Evolutionary conservation across 2,113 vertebrate species (phyloP).

Genomic region (Cricetomys ansorgei): DNA sequence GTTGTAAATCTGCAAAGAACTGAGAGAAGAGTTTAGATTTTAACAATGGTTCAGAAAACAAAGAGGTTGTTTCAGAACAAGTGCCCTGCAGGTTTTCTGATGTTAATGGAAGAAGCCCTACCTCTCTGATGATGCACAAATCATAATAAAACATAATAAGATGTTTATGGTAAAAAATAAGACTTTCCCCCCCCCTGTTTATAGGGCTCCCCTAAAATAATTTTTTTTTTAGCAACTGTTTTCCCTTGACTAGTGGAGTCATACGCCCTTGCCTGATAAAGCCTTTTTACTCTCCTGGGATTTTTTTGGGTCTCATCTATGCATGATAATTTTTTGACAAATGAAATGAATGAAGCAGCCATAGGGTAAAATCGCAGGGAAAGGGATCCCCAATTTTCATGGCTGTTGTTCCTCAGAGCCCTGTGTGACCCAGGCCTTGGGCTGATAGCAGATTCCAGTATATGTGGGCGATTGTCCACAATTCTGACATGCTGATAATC

Average conservation of each 20-base stretch:
- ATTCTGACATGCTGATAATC: neutral
- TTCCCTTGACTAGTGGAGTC: neutral
- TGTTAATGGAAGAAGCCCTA: neutral
- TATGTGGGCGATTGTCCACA: neutral
- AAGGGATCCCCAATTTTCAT: neutral
- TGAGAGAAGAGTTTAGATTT: neutral
- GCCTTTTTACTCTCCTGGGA: neutral
- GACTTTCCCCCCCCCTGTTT: neutral
- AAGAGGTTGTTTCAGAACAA: neutral
- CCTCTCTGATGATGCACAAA: neutral
- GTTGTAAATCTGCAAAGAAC: neutral
- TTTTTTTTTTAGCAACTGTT: neutral
- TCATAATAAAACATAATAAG: too few relatives aligned
- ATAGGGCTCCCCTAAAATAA: neutral
- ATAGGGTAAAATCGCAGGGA: neutral
- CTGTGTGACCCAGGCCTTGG: accelerated
- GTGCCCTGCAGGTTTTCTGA: neutral
- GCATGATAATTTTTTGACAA: slow-evolving; percentile 2
- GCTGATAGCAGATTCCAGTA: neutral
- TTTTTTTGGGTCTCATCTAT: neutral
- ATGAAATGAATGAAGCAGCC: neutral
- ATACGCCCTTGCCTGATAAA: neutral
- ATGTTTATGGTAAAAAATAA: too few relatives aligned
- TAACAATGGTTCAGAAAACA: neutral
- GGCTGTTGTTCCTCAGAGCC: neutral